phyloP scores from a whole-genome alignment of 2,888 invertebrate genomes.

The Catocala sponsa region DNA sequence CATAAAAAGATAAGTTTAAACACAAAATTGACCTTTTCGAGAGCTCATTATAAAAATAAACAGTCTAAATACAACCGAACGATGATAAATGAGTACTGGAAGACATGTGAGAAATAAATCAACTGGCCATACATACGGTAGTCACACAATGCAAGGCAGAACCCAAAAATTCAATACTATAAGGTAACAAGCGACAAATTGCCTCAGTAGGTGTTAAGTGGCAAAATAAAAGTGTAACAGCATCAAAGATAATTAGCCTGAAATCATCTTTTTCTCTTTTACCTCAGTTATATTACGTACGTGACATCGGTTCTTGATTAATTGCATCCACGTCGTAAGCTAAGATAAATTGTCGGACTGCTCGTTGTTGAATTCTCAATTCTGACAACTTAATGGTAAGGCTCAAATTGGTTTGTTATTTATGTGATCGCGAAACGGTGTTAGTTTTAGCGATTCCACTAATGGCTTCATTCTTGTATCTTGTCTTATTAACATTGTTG shows the following conservation, averaged over 20 bases:
- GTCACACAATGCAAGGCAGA: constrained; percentile 46
- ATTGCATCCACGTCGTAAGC: constrained; percentile 80
- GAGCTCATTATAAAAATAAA: constrained; percentile 67
- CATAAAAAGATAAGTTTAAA: constrained; percentile 35
- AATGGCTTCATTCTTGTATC: constrained; percentile 74
- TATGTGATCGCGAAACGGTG: constrained; percentile 60
- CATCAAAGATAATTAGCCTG: constrained; percentile 82
- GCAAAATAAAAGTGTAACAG: constrained; percentile 71
- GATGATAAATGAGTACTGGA: constrained; percentile 65
- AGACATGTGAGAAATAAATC: constrained; percentile 61
- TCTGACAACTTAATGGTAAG: constrained; percentile 57
- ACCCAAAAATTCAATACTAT: constrained; percentile 61
- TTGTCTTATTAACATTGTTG: constrained; percentile 69
- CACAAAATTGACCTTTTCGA: constrained; percentile 54
- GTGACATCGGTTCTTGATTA: constrained; percentile 85
- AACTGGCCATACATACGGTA: constrained; percentile 49
- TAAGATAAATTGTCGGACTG: constrained; percentile 76
- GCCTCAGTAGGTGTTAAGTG: constrained; percentile 80
- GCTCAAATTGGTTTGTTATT: constrained; percentile 52
- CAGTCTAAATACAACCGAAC: constrained; percentile 65
- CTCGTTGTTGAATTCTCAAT: constrained; percentile 57
- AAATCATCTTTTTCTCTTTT: constrained; percentile 84
- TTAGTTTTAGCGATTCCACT: constrained; percentile 80
- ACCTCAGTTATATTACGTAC: constrained; percentile 76
- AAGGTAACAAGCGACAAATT: constrained; percentile 73